These are phyloP conservation scores for Zonotrichia leucophrys DNA, from an alignment of 2,113 vertebrate species.

Conservation along the genomic window DNA sequence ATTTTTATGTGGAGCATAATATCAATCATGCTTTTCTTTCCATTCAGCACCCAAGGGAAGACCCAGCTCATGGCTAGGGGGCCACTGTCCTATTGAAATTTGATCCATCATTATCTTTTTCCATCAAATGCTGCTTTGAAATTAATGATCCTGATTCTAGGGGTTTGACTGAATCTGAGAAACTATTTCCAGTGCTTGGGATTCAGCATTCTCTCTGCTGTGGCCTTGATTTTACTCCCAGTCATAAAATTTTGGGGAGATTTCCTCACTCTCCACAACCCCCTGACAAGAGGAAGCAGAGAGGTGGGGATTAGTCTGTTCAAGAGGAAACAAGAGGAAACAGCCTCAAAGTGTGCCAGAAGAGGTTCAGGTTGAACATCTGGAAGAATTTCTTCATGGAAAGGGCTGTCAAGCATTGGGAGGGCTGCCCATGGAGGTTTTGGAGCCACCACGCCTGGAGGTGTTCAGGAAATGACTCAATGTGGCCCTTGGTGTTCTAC, in stretches of 20 bases:
- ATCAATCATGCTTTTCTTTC: neutral
- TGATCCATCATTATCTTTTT: neutral
- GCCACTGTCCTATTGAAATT: neutral
- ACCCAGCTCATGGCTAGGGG: neutral
- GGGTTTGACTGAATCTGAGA: neutral
- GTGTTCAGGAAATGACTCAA: neutral
- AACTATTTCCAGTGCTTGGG: neutral
- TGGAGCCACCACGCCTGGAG: neutral
- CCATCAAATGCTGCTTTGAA: neutral
- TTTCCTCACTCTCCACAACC: neutral
- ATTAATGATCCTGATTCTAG: neutral
- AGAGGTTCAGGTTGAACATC: neutral
- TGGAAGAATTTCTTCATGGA: neutral
- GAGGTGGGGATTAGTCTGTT: accelerated
- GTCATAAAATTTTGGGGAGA: neutral
- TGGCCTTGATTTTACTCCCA: neutral
- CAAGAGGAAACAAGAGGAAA: neutral
- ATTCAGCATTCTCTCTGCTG: neutral
- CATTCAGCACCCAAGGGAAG: neutral
- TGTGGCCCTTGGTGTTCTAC: accelerated
- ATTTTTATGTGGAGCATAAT: neutral
- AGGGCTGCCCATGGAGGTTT: neutral
- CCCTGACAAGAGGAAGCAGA: neutral
- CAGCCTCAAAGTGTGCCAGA: neutral
- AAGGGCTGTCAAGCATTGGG: neutral